phyloP scores from a whole-genome alignment of 2,113 vertebrate species.

The Lampris incognitus region DNA sequence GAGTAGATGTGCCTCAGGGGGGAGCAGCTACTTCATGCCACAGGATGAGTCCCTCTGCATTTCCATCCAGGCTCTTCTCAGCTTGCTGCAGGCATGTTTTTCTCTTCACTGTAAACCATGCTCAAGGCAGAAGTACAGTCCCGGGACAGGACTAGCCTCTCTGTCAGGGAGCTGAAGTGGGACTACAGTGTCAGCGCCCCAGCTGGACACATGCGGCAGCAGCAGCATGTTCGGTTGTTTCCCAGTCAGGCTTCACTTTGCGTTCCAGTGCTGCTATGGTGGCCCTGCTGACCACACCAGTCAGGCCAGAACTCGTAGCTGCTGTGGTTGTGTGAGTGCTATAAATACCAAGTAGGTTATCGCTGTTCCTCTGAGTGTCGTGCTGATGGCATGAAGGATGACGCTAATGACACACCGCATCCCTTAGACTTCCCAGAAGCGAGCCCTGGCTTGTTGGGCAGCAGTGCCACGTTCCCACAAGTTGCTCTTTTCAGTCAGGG shows the following conservation, averaged over 20 bases:
- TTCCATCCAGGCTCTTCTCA: neutral
- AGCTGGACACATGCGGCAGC: neutral
- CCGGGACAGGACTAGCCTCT: slow-evolving; percentile 30
- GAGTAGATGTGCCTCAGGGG: no score
- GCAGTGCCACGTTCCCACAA: slow-evolving; percentile 45
- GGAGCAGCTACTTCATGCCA: no score
- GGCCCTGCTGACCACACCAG: slow-evolving; percentile 66
- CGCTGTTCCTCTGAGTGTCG: slow-evolving; percentile 70
- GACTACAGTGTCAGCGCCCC: neutral
- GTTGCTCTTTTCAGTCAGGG: slow-evolving; percentile 43
- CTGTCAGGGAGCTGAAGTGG: slow-evolving; percentile 41
- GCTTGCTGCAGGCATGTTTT: neutral
- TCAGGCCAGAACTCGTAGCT: slow-evolving; percentile 76
- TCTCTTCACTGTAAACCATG: slow-evolving; percentile 31
- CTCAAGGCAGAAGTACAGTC: slow-evolving; percentile 25
- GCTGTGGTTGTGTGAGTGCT: slow-evolving; percentile 75
- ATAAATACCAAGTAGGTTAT: slow-evolving; percentile 81
- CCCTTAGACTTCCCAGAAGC: slow-evolving; percentile 69
- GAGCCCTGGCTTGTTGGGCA: slow-evolving; percentile 58
- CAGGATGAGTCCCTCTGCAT: no score
- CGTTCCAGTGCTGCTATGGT: slow-evolving; percentile 69
- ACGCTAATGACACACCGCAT: slow-evolving; percentile 62
- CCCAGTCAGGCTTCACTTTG: slow-evolving; percentile 81
- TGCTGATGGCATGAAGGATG: slow-evolving; percentile 66
- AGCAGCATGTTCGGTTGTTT: slow-evolving; percentile 79